Conservation (phyloP, 2,113 vertebrate genomes). For the Cyprichromis sp. region DNA sequence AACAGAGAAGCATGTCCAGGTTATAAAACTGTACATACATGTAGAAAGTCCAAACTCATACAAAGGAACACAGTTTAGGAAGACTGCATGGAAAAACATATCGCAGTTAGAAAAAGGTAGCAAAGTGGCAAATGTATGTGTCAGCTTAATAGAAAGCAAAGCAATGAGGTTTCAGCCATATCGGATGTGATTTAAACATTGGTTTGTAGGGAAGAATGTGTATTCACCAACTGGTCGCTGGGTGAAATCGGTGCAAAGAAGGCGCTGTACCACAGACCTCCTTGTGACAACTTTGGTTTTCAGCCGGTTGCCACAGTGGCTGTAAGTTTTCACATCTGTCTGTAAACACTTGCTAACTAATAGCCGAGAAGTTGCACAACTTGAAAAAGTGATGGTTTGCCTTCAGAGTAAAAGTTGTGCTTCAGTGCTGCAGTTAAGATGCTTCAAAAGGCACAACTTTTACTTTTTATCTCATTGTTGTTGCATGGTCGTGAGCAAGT, state of each 20-base stretch:
- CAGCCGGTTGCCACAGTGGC: not conserved
- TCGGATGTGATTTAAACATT: not conserved
- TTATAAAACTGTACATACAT: not conserved
- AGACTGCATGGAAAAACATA: not conserved
- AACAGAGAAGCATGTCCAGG: not conserved
- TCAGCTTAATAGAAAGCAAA: not conserved
- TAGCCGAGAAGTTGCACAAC: not conserved
- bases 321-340: not conserved
- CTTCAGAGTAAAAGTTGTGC: not conserved
- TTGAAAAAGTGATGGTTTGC: not conserved
- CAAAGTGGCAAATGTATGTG: rapidly evolving
- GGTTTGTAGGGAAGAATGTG: not conserved
- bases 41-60: rapidly evolving
- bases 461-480: not conserved
- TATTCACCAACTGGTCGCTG: not conserved
- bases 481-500: not conserved
- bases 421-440: not conserved
- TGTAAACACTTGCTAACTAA: not conserved
- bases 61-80: not conserved
- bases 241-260: not conserved
- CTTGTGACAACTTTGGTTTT: not conserved
- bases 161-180: not conserved
- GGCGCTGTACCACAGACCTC: not conserved
- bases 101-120: not conserved
- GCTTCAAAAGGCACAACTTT: not conserved